Evolutionary conservation across 2,888 invertebrate genomes (phyloP), one percentile per base, ranked within the genome.

Genomic region (Hoplodrina blanda): DNA sequence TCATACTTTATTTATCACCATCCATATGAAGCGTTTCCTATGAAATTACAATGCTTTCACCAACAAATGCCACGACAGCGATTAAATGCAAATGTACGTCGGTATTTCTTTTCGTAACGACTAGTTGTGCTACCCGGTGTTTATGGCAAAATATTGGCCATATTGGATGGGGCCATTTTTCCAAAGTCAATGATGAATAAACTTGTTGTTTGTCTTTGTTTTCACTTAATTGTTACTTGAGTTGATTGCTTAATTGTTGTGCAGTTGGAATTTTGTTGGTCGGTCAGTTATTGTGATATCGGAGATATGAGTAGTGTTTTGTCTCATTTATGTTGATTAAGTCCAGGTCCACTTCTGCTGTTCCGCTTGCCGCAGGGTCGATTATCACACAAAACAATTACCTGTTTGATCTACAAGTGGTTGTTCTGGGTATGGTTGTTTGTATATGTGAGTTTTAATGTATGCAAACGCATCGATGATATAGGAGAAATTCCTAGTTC

Each of bases 71-170:
- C 90, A 86, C 89, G 89, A 76, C 62, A 63, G 53, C 88, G 90
- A 91, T 92, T 92, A 92, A 89, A 92, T 91, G 88, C 82, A 86
- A 89, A 91, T 79, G 41, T 13, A 61, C 61, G 4, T 55, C 78
- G 64, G 64, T 78, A 66, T 75, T 90, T 90, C 66, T 76, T 79
- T 75, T 53, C 54, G 67, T 68, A 81, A 76, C 73, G 54, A 78
- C 75, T 80, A 69, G 73, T 56, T 59, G 57, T 60, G 65, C 69
- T 65, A 67, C 62, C 74, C 67, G 46, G 57, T 72, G 62, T 73
- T 80, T 80, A 76, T 53, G 52, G 62, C 55, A 74, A 68, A 75
- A 81, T 83, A 81, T 83, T 83, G 56, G 49, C 74, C 57, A 70
- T 79, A 41, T 65, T 65, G 68, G 73, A 62, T 59, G 67, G 30